A percentile compares a stretch with the other conserved stretches of the same genome.
These are phyloP conservation scores for Alcis repandata DNA, from an alignment of 2,888 invertebrate species.

Conservation along the genomic window DNA sequence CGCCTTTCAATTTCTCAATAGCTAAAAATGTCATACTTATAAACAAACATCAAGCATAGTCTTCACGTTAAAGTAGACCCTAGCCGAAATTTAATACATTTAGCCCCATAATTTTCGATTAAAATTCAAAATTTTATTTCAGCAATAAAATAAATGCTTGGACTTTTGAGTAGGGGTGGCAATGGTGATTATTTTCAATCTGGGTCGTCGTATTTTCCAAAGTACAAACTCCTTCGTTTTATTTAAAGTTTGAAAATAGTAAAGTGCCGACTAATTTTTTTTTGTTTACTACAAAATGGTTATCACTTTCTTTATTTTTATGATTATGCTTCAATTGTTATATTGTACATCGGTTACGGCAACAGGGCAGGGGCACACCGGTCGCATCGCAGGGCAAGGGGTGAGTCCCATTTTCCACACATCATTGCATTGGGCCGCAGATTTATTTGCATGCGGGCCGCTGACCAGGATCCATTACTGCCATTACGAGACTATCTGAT, in stretches of 20 bases:
- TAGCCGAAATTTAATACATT: conserved; percentile 36
- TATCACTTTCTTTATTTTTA: background rate
- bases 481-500: conserved; percentile 85
- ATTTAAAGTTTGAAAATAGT: background rate
- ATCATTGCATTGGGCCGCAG: conserved; percentile 86
- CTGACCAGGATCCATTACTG: conserved; percentile 87
- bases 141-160: conserved; percentile 47
- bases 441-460: conserved; percentile 88
- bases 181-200: conserved; percentile 28
- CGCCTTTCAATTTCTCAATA: no score
- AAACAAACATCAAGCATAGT: background rate
- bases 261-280: background rate
- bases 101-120: conserved; percentile 45
- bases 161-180: conserved; percentile 36
- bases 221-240: background rate
- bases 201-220: background rate
- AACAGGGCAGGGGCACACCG: conserved; percentile 55
- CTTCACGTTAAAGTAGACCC: background rate
- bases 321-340: conserved; percentile 47
- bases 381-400: conserved; percentile 67
- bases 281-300: no score
- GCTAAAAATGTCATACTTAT: no score
- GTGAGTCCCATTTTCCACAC: conserved; percentile 85
- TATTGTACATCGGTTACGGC: conserved; percentile 52
- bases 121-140: conserved; percentile 47